Evolutionary conservation across 1,140 invertebrate species (phyloP), one percentile per base, ranked within the genome.

Genomic region (Drosophila bifasciata): DNA sequence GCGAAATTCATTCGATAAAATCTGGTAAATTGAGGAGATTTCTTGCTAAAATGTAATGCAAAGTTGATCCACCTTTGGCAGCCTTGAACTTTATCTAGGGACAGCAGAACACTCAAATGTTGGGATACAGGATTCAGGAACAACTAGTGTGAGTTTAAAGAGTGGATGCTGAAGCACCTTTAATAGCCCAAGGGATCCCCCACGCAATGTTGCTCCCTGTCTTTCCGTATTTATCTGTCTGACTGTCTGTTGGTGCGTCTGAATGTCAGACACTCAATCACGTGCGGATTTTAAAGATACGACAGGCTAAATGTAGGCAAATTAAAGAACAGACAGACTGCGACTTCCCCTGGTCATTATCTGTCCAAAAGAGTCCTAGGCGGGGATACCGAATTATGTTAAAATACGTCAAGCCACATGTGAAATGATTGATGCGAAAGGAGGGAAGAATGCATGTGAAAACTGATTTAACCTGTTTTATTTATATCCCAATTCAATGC

Each of bases 261-360:
- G 59, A 79, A 64, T 79, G 79, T 68, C 66, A 75, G 79, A 32
- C 76, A 71, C 75, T 79, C 79, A 67, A 84, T 84, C 79, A 79
- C 45, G 49, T 56, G 61, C 60, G 52, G 50, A 60, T 62, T 61
- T 17, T n/a, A 28, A 56, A 45, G 61, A 55, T 46, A 50, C 41
- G 11, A 56, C 49, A 40, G 23, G 32, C 40, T 59, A 49, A 59
- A 60, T 46, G n/a, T 17, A 8, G 46, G 46, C 46, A 55, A 67
- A 46, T 43, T 58, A 49, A 50, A 16, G 70, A 41, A 43, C 51
- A 45, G n/a, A 41, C 49, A 16, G 45, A 8, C 25, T 21, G 43
- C 5, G 40, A 21, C 61, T 40, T 64, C 60, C 60, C 41, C 21
- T 28, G 28, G 36, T 48, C 36, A 46, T 32, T 48, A 19, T 28